Evolutionary conservation across 2,888 invertebrate genomes (phyloP), one percentile per base, ranked within the genome.

Genomic region (Cyrtodaria siliqua): DNA sequence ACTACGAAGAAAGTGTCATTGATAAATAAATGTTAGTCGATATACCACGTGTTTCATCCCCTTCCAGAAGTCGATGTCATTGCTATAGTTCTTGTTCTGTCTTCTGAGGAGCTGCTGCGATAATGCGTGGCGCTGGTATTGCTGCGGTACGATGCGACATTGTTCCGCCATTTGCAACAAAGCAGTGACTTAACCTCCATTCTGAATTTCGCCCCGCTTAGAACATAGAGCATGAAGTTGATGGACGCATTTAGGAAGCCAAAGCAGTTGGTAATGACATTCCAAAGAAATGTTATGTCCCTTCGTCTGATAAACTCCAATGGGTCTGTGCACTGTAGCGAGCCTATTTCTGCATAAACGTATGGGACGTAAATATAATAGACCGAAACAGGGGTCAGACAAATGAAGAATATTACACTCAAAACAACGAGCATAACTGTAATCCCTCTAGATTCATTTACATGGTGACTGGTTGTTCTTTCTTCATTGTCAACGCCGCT

Each of bases 211-310:
- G 85, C 71, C 0, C 88, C 89, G 26, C 85, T 86, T 23, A 86
- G 56, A 38, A 85, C 83, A 68, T 89, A 89, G 23, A 87, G 53
- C 16, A 87, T 42, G 64, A 88, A 88, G 66, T 87, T 87, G 26
- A 80, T 68, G 26, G 85, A 79, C 59, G 86, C 83, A 60, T 86
- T 87, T 16, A 85, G 72, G 68, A 87, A 88, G 69, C 81, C 75
- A 0, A 87, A 59, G 26, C 84, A 62, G 57, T 83, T 85, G 6
- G 78, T 78, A 1, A 84, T 57, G 0, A 86, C 83, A 69, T 82
- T 77, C 9, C 57, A 50, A 2, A 89, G 50, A 20, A 59, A 29
- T 26, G 44, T 61, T n/a, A 53, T 53, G 44, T 69, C 69, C 3
- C 38, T 27, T 42, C 47, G 60, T 23, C 53, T 29, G 18, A 59